A percentile compares a stretch with the other conserved stretches of the same genome.
phyloP scores from a whole-genome alignment of 2,888 invertebrate species.

The Euzophera pinguis region DNA sequence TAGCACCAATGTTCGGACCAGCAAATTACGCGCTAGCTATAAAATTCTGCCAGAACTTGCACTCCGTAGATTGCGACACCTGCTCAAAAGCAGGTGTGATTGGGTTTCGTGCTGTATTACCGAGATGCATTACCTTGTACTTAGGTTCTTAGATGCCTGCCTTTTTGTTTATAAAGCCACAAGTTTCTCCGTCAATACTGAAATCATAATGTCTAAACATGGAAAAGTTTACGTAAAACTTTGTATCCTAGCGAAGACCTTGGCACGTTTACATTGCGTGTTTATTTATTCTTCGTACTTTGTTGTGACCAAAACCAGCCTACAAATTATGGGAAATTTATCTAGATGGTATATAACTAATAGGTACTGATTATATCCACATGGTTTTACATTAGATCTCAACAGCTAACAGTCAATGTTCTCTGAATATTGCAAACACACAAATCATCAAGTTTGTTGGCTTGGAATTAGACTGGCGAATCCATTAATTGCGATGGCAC shows the following conservation, averaged over 20 bases:
- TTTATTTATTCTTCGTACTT: too few relatives aligned
- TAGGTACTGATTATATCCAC: too few relatives aligned
- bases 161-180: background rate
- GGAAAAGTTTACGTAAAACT: too few relatives aligned
- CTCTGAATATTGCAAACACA: background rate
- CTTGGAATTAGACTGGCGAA: background rate
- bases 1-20: constrained; percentile 1
- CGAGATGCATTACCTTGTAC: background rate
- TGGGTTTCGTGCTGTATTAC: background rate
- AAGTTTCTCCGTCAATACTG: too few relatives aligned
- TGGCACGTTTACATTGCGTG: too few relatives aligned
- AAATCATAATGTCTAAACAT: too few relatives aligned
- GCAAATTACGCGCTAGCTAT: constrained; percentile 8
- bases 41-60: constrained; percentile 6
- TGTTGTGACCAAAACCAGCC: too few relatives aligned
- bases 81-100: constrained; percentile 1
- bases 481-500: background rate
- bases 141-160: background rate
- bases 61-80: constrained; percentile 5
- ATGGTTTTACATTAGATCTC: too few relatives aligned
- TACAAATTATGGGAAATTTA: too few relatives aligned
- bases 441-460: background rate
- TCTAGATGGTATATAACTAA: too few relatives aligned
- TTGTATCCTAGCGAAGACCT: too few relatives aligned
- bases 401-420: too few relatives aligned